These are phyloP conservation scores for Aphis craccivora DNA, from an alignment of 1,140 invertebrate genomes.

Conservation along the genomic window DNA sequence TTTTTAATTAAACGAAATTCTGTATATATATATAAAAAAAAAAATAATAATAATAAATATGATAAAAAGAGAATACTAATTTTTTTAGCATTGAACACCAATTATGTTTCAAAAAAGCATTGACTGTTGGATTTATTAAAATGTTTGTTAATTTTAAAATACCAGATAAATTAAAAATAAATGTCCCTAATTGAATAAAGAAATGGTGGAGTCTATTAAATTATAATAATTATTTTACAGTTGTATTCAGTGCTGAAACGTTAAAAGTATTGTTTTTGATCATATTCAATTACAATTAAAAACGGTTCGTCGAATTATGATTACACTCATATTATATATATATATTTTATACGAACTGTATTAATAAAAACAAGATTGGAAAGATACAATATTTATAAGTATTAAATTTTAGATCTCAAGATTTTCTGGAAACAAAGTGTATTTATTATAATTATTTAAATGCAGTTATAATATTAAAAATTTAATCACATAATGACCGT, in stretches of 20 bases:
- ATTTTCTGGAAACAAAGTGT: background rate
- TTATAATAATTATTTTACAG: background rate
- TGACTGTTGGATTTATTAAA: background rate
- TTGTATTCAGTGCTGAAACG: background rate
- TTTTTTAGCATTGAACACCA: background rate
- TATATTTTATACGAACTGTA: background rate
- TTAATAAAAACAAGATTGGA: background rate
- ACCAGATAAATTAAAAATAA: background rate
- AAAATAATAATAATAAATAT: background rate
- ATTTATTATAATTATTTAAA: background rate
- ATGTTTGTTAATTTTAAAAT: background rate
- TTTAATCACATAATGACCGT: too few relatives aligned
- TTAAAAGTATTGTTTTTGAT: background rate
- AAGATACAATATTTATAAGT: background rate
- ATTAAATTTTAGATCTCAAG: background rate
- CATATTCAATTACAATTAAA: background rate
- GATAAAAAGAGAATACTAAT: too few relatives aligned
- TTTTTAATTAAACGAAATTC: background rate
- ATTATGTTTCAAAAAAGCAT: background rate
- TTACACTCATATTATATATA: background rate
- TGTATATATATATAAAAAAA: background rate
- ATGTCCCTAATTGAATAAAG: background rate
- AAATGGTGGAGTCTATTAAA: background rate
- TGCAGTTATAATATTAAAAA: too few relatives aligned
- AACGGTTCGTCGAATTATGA: background rate